Evolutionary conservation across 2,888 invertebrate genomes (phyloP), one percentile per base, ranked within the genome.

Genomic region (Galerucella calmariensis): DNA sequence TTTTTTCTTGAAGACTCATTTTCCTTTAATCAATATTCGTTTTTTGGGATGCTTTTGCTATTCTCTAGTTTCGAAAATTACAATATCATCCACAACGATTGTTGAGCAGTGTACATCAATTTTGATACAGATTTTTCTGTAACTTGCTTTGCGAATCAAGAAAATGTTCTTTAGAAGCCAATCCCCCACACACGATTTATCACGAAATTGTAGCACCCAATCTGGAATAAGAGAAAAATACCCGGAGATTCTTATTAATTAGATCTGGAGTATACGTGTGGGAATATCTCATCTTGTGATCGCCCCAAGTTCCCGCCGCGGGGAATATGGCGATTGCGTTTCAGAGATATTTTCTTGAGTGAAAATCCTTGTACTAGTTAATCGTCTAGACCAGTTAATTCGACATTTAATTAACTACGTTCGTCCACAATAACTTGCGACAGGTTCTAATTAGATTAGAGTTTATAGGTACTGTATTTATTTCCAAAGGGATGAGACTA

Each of bases 351-450:
- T 69, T 69, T 69, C 75, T 69, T 70, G 67, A 75, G 75, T 75
- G 75, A 72, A 73, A 75, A 75, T 75, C 75, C 72, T 67, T 75
- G 75, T 73, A 69, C 69, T 67, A 73, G 72, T 75, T 72, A 75
- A 73, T 75, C 72, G 75, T 75, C 75, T 69, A 63, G 75, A 72
- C 75, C 56, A 27, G 51, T 53, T 66, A 75, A 69, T 58, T 66
- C 65, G 56, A 69, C 62, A 63, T 53, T 67, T 75, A 67, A 75
- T 75, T 75, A 72, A 62, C 53, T 70, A 27, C n/a, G 12, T 66
- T 66, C 48, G 66, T 20, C 20, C 66, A 65, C 66, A 69, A 48
- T 12, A 44, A 35, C n/a, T 41, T 35, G 41, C n/a, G 59, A 53
- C 24, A 51, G 20, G 20, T 44, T 16, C 58, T 69, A 46, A 20